phyloP scores from a whole-genome alignment of 2,888 invertebrate species.

The Erpobdella octoculata region DNA sequence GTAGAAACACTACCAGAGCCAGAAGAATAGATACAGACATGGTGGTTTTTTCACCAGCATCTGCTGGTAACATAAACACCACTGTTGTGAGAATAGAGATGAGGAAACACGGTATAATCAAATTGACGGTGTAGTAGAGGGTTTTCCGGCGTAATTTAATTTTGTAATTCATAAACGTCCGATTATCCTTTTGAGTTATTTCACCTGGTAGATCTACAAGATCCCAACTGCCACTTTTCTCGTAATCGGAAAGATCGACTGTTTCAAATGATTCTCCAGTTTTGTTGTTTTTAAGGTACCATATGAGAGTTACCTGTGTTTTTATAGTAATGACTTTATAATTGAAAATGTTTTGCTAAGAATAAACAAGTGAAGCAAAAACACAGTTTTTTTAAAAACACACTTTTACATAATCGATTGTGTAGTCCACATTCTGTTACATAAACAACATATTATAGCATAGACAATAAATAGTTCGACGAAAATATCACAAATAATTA shows the following conservation, averaged over 20 bases:
- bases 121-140: slow-evolving; percentile 96
- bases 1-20: slow-evolving; percentile 95
- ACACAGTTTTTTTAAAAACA: no score
- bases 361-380: no score
- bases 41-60: slow-evolving; percentile 84
- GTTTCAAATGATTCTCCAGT: slow-evolving; percentile 40
- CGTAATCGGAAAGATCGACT: slow-evolving; percentile 50
- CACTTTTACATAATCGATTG: no score
- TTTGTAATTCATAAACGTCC: slow-evolving; percentile 74
- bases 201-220: slow-evolving; percentile 38
- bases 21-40: slow-evolving; percentile 92
- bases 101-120: slow-evolving; percentile 93
- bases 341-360: no score
- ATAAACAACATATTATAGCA: no score
- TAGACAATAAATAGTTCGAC: no score
- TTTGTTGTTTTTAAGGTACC: slow-evolving; percentile 39
- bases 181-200: slow-evolving; percentile 39
- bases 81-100: slow-evolving; percentile 89
- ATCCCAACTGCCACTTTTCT: slow-evolving; percentile 52
- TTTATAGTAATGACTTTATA: neutral
- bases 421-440: no score
- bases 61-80: slow-evolving; percentile 95
- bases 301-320: slow-evolving; percentile 41
- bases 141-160: slow-evolving; percentile 78
- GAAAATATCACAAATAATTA: no score